A percentile compares a stretch with the other conserved stretches of the same genome.
phyloP scores from a whole-genome alignment of 2,888 invertebrate species.

The Parnassius apollo region DNA sequence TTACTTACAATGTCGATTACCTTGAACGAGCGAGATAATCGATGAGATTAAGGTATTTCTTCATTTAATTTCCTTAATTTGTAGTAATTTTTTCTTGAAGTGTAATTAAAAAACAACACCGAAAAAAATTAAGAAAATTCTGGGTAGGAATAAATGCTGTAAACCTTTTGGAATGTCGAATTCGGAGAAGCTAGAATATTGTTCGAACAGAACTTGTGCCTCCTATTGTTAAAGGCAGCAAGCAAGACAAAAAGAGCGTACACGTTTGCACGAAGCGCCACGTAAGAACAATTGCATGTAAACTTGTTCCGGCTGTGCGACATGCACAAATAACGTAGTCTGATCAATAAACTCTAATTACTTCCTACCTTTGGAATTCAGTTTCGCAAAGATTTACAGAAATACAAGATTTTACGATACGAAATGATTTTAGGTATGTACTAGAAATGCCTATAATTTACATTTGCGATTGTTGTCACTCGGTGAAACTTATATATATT shows the following conservation, averaged over 20 bases:
- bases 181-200: background rate
- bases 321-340: slow-evolving; percentile 64
- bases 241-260: slow-evolving; percentile 27
- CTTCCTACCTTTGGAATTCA: slow-evolving; percentile 46
- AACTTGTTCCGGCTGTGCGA: slow-evolving; percentile 42
- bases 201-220: background rate
- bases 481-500: no score
- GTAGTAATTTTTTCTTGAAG: no score
- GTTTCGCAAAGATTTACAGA: background rate
- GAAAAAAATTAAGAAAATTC: no score
- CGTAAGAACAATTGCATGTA: slow-evolving; percentile 44
- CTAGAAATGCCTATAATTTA: no score
- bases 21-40: background rate
- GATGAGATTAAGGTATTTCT: background rate
- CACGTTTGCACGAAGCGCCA: slow-evolving; percentile 29
- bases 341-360: slow-evolving; percentile 74
- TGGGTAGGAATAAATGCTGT: no score
- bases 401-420: no score
- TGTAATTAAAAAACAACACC: no score
- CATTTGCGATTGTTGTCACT: no score
- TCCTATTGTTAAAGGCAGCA: slow-evolving; percentile 13
- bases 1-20: background rate
- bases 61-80: background rate
- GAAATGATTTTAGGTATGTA: no score
- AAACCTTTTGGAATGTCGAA: background rate